phyloP scores from a whole-genome alignment of 2,888 invertebrate species.

The Leucozona laternaria region DNA sequence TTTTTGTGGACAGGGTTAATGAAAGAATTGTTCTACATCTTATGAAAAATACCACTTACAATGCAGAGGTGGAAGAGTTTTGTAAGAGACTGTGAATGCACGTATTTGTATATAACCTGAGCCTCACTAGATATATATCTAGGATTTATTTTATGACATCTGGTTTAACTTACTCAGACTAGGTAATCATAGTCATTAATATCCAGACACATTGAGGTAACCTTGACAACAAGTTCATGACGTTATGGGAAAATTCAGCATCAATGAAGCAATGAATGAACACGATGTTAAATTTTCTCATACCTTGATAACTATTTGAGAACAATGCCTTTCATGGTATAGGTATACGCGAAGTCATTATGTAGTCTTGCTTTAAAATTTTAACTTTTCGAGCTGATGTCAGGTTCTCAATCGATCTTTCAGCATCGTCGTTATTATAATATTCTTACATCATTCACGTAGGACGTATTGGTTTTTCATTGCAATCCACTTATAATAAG shows the following conservation, averaged over 20 bases:
- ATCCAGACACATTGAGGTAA: background rate
- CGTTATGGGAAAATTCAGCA: constrained; percentile 7
- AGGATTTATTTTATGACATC: background rate
- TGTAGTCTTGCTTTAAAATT: background rate
- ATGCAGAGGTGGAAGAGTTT: too few species aligned
- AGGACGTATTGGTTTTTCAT: background rate
- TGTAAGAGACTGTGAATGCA: too few species aligned
- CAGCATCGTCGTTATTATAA: background rate
- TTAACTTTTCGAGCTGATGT: background rate
- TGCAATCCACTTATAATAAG: constrained; percentile 17
- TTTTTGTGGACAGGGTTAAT: too few species aligned
- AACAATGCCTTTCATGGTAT: background rate
- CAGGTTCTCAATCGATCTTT: background rate
- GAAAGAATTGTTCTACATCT: too few species aligned
- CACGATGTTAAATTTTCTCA: background rate
- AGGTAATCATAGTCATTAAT: background rate
- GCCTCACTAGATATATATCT: too few species aligned
- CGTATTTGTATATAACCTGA: too few species aligned
- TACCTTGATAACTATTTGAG: background rate
- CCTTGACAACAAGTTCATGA: constrained; percentile 22
- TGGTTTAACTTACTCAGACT: background rate
- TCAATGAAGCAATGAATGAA: background rate
- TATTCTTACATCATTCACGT: constrained; percentile 32
- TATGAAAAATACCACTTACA: too few species aligned
- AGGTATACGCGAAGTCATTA: background rate